Conservation (phyloP, 2,113 vertebrate genomes). For the Sigmodon hispidus region DNA sequence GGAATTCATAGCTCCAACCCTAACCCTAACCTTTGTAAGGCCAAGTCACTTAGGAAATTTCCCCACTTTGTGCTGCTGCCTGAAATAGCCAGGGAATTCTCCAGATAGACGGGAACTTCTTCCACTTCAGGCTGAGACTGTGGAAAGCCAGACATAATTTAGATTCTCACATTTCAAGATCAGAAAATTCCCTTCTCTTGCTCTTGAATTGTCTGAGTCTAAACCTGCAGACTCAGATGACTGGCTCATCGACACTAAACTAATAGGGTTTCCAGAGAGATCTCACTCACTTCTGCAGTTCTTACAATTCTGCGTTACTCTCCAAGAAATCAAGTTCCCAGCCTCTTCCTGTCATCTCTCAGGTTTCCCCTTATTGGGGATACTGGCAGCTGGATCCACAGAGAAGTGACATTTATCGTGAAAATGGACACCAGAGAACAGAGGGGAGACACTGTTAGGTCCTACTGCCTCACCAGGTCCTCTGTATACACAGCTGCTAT, state of each 20-base stretch:
- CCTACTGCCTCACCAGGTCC: neutral
- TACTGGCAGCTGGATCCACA: neutral
- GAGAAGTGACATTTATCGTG: neutral
- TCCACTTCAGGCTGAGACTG: neutral
- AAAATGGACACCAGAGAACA: neutral
- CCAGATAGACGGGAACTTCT: neutral
- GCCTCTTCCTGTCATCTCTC: neutral
- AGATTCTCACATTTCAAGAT: neutral
- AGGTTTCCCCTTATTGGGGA: neutral
- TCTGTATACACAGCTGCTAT: neutral
- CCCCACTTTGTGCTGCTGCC: neutral
- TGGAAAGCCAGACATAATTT: neutral
- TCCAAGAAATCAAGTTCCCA: neutral
- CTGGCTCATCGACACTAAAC: neutral
- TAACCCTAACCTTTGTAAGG: neutral
- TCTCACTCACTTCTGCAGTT: neutral
- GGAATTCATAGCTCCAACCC: neutral
- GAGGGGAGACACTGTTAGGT: rapidly evolving
- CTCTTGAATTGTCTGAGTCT: neutral
- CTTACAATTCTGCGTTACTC: neutral
- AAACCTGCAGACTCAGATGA: neutral
- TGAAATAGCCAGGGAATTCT: neutral
- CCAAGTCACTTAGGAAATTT: neutral
- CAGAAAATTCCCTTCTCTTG: neutral
- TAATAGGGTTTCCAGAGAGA: neutral